A percentile compares a stretch with the other conserved stretches of the same genome.
Evolutionary conservation across 1,140 invertebrate species (phyloP).

Genomic region (Drosophila suzukii): DNA sequence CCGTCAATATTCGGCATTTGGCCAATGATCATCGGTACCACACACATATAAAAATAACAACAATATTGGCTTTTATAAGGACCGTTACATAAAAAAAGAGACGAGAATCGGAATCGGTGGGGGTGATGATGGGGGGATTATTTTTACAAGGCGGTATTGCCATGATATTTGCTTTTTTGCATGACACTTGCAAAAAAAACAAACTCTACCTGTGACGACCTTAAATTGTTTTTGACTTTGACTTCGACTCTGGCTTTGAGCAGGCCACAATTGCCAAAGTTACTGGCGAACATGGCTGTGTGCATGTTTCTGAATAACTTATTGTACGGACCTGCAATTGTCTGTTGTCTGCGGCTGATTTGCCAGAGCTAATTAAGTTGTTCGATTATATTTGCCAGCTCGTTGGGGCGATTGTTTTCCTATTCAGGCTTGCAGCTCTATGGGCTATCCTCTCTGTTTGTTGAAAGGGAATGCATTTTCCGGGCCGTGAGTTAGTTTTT

Average conservation of each 20-base stretch:
- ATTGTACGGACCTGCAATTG: conserved; percentile 14
- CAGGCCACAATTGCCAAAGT: conserved; percentile 25
- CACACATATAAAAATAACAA: conserved; percentile 4
- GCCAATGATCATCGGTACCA: conserved; percentile 11
- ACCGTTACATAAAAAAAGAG: conserved; percentile 68
- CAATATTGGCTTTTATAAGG: conserved; percentile 55
- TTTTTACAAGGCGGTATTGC: conserved; percentile 22
- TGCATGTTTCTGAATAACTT: conserved; percentile 33
- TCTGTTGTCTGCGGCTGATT: conserved; percentile 39
- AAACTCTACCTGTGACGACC: conserved; percentile 59
- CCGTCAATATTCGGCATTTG: conserved; percentile 22
- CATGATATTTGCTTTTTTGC: conserved; percentile 39
- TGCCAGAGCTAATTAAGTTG: conserved; percentile 71
- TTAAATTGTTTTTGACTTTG: conserved; percentile 79
- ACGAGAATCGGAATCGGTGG: conserved; percentile 1
- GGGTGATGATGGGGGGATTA: background rate
- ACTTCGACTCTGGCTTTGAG: conserved; percentile 47
- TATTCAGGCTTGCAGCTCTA: conserved; percentile 32
- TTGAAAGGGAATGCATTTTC: background rate
- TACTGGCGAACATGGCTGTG: conserved; percentile 9
- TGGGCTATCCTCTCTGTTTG: conserved; percentile 1
- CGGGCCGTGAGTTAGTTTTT: no score
- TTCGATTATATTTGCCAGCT: conserved; percentile 50
- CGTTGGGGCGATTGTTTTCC: conserved; percentile 20
- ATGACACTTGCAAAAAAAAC: conserved; percentile 49